Conservation (phyloP, 2,113 vertebrate genomes). For the Thamnaconus septentrionalis region DNA sequence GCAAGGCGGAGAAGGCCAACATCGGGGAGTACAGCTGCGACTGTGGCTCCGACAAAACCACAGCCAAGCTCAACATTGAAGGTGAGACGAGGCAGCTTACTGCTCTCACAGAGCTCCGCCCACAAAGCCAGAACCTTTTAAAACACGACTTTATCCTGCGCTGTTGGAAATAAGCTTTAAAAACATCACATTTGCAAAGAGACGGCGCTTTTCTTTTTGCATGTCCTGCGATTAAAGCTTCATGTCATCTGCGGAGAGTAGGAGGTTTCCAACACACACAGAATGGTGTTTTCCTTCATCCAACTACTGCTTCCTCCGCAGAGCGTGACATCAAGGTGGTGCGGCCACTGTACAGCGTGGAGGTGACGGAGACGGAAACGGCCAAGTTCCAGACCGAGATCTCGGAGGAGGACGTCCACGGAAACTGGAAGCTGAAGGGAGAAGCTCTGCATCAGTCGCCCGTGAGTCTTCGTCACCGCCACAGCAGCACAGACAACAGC, state of each 20-base stretch:
- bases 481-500: not conserved
- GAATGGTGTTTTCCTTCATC: too few species aligned
- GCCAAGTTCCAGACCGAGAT: constrained; percentile 96
- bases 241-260: too few species aligned
- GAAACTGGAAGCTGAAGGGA: constrained; percentile 93
- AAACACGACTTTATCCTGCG: too few species aligned
- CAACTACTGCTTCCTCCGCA: constrained; percentile 40
- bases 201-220: too few species aligned
- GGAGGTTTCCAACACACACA: too few species aligned
- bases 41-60: constrained; percentile 93
- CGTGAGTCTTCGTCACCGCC: constrained; percentile 71
- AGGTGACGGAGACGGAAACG: constrained; percentile 92
- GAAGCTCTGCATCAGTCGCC: constrained; percentile 86
- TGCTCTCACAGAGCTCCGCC: too few species aligned
- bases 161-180: too few species aligned
- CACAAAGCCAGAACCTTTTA: too few species aligned
- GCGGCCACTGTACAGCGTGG: constrained; percentile 90
- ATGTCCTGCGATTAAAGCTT: too few species aligned
- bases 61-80: constrained; percentile 90
- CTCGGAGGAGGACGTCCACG: constrained; percentile 91
- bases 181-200: too few species aligned
- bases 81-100: constrained; percentile 65
- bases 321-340: constrained; percentile 93
- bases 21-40: constrained; percentile 93
- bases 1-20: constrained; percentile 89